Base-by-base conservation (phyloP, 2,113 vertebrate genomes). In the Pholis gunnellus region DNA sequence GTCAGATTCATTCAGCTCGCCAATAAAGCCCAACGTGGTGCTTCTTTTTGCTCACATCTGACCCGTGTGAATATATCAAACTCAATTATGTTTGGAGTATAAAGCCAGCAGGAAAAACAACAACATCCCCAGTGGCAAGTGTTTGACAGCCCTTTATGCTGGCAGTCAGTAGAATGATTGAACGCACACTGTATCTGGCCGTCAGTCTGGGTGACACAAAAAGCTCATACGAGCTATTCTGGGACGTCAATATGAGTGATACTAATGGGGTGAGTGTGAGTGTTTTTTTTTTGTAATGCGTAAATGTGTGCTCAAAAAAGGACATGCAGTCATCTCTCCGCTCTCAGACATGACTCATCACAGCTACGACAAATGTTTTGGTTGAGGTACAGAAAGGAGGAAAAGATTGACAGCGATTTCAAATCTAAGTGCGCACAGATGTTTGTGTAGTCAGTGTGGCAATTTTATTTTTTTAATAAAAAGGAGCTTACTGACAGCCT, bases 131-230 rank as follows among this genome's bases (percentile, higher is more conserved):
- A 0, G 8, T 20, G 44, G 67, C 5, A 75, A 65, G 71, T 75
- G 38, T 42, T 79, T 56, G 29, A 60, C 38, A 42, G 44, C 17
- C 14, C 10, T 75, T 14, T 70, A 40, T 20, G 44, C 11, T 67
- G 75, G 13, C 71, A 36, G 63, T 76, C 34, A 40, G 66, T 0
- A 48, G 36, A 82, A 75, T 73, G 69, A 82, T 52, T n/a, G 50
- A 75, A 72, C 54, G 72, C 63, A 38, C n/a, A 22, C 13, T 67
- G 27, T 65, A n/a, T 74, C 63, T 46, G 5, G 31, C 50, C 2
- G 50, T 46, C 50, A 75, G 54, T 78, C 57, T 59, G 52, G 15
- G 27, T 57, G 71, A 86, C 59, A 83, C 46, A 83, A 71, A 80
- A 66, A 46, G 31, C 54, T 68, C 54, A 46, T 68, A 38, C 17